Conservation (phyloP, 2,888 invertebrate genomes). For the Euzetes globulus region DNA sequence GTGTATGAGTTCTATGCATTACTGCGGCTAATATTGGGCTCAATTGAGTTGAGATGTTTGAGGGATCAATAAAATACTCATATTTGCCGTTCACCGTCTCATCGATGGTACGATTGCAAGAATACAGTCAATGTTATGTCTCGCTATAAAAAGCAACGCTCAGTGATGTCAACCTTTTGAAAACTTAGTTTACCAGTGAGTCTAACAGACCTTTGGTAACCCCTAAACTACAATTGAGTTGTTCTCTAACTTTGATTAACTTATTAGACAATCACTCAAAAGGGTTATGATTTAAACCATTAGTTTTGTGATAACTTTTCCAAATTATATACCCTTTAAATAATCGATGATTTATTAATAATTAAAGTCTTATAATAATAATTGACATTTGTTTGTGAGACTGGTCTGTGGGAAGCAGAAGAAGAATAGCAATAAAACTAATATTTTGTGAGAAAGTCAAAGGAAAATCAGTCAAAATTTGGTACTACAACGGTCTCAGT, state of each 20-base stretch:
- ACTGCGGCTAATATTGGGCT: slow-evolving; percentile 24
- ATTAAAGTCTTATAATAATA: neutral
- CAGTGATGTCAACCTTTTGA: slow-evolving; percentile 26
- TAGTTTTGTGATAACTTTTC: neutral
- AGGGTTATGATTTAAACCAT: neutral
- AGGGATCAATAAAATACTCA: slow-evolving; percentile 10
- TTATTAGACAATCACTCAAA: slow-evolving; percentile 22
- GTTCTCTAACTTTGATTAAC: slow-evolving; percentile 18
- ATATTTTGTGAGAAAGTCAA: neutral
- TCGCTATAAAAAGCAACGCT: neutral
- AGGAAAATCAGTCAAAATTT: slow-evolving; percentile 29
- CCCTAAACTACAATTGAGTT: slow-evolving; percentile 24
- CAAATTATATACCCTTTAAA: neutral
- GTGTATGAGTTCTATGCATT: slow-evolving; percentile 12
- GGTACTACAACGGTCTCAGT: slow-evolving; percentile 29
- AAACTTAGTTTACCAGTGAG: slow-evolving; percentile 25
- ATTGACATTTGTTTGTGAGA: no score
- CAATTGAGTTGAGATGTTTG: slow-evolving; percentile 17
- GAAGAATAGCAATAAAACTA: no score
- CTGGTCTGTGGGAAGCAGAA: neutral
- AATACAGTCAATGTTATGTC: neutral
- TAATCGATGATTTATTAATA: neutral
- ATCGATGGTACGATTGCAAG: slow-evolving; percentile 15
- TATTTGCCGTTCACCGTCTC: slow-evolving; percentile 22
- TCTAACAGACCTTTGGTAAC: slow-evolving; percentile 25